Evolutionary conservation across 2,888 invertebrate genomes (phyloP).

Genomic region (Dryadula phaetusa): DNA sequence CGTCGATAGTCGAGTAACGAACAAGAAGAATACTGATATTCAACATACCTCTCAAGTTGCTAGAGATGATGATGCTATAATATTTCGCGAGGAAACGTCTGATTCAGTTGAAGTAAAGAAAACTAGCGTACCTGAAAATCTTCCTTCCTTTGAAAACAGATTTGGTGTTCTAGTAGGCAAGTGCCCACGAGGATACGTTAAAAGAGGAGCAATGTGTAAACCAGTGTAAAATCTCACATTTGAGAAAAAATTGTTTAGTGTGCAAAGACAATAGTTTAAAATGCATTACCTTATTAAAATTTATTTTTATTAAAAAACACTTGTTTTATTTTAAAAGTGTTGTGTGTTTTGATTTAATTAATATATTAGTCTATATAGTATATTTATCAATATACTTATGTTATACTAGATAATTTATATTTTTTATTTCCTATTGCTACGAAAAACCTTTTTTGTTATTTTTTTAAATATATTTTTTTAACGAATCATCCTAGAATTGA

Average conservation of each 20-base stretch:
- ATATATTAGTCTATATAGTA: too few relatives aligned
- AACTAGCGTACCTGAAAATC: not conserved
- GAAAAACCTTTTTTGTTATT: too few relatives aligned
- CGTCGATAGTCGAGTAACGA: not conserved
- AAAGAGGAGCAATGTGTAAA: constrained; percentile 11
- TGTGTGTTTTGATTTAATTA: not conserved
- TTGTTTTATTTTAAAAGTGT: not conserved
- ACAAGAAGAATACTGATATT: not conserved
- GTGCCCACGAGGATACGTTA: constrained; percentile 33
- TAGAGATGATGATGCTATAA: constrained; percentile 5
- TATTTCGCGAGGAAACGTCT: constrained; percentile 7
- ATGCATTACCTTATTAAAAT: not conserved
- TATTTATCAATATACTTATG: too few relatives aligned
- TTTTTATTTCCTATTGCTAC: too few relatives aligned
- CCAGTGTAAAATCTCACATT: not conserved
- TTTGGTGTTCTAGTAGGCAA: constrained; percentile 32
- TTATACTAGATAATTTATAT: too few relatives aligned
- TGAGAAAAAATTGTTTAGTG: not conserved
- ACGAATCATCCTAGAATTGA: too few relatives aligned
- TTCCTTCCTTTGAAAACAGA: constrained; percentile 25
- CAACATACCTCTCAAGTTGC: not conserved
- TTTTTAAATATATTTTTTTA: too few relatives aligned
- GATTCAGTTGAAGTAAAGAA: not conserved
- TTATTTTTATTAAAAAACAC: not conserved
- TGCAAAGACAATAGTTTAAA: not conserved